Percentiles rank a stretch among this genome's conserved stretches.
phyloP scores from a whole-genome alignment of 2,113 vertebrate genomes.

The Sus scrofa region T2T-Sscrofa CM000824.6:91111501-91112000 shows the following conservation, averaged over 20 bases:
- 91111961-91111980: not conserved
- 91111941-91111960: not conserved
- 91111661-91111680: slow-evolving; percentile 78
- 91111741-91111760: slow-evolving; percentile 77
- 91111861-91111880: rapidly evolving
- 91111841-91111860: not conserved
- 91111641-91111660: slow-evolving; percentile 48
- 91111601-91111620: not conserved
- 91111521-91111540: not conserved
- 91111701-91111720: slow-evolving; percentile 72
- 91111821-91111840: not conserved
- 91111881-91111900: rapidly evolving
- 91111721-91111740: slow-evolving; percentile 77
- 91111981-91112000: not conserved
- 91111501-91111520: not conserved
- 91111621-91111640: not conserved
- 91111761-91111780: slow-evolving; percentile 47
- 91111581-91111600: not conserved
- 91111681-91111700: slow-evolving; percentile 62
- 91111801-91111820: not conserved
- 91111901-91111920: not conserved
- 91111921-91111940: not conserved
- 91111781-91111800: not conserved
- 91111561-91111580: not conserved
- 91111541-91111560: not conserved